phyloP scores from a whole-genome alignment of 2,113 vertebrate genomes.

The Centropus bengalensis region DNA sequence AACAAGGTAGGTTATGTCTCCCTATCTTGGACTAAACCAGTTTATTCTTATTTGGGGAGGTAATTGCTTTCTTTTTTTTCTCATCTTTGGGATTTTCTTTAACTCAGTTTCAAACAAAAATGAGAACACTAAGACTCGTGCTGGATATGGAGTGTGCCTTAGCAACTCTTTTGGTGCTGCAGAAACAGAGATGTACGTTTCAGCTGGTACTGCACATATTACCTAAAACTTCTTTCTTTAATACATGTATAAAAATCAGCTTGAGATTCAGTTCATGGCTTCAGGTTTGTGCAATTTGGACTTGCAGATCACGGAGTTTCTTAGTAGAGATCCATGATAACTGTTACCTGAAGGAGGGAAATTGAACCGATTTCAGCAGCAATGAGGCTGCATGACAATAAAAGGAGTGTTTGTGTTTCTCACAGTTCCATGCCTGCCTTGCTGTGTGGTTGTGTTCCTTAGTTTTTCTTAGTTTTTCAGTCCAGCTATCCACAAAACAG shows the following conservation, averaged over 20 bases:
- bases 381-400: background rate
- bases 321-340: background rate
- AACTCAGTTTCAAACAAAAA: conserved; percentile 18
- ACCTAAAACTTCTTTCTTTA: background rate
- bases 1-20: conserved; percentile 75
- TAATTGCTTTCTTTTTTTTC: conserved; percentile 32
- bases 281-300: background rate
- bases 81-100: conserved; percentile 24
- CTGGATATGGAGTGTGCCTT: background rate
- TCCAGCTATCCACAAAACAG: background rate
- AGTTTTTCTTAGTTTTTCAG: background rate
- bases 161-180: background rate
- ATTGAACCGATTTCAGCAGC: background rate
- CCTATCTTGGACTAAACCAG: conserved; percentile 44
- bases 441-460: background rate
- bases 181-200: background rate
- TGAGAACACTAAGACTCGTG: background rate
- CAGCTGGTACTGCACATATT: background rate
- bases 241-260: background rate
- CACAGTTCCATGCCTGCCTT: background rate
- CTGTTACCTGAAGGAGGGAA: background rate
- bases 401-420: background rate
- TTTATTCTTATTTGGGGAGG: conserved; percentile 67
- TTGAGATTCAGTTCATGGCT: background rate
- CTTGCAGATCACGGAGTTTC: background rate